These are phyloP conservation scores for Loripinus fragilis DNA, from an alignment of 2,888 invertebrate species.

Conservation along the genomic window DNA sequence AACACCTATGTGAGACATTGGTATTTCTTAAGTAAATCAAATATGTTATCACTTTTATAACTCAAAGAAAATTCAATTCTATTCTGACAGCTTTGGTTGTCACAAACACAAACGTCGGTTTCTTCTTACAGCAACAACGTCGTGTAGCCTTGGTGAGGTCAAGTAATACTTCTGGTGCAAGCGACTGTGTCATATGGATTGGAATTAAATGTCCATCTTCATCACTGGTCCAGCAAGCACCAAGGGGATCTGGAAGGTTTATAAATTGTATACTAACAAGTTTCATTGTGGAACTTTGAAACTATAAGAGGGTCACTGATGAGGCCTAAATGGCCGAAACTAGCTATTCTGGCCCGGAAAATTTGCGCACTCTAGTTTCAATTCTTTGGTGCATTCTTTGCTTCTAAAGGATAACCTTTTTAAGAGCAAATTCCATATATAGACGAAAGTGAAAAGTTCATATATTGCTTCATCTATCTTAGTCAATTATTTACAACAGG, in stretches of 20 bases:
- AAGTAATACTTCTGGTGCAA: conserved; percentile 15
- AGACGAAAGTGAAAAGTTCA: conserved; percentile 22
- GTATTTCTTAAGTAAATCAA: too few species aligned
- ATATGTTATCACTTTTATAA: conserved; percentile 18
- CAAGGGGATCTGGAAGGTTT: conserved; percentile 13
- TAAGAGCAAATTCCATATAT: conserved; percentile 17
- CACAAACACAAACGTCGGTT: conserved; percentile 6
- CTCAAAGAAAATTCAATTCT: conserved; percentile 2
- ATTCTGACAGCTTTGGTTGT: neutral
- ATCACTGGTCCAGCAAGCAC: conserved; percentile 11
- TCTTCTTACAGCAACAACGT: conserved; percentile 15
- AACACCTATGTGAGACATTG: too few species aligned
- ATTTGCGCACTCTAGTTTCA: too few species aligned
- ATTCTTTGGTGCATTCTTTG: too few species aligned
- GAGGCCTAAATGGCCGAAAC: too few species aligned
- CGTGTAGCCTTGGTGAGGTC: conserved; percentile 3
- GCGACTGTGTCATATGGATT: neutral
- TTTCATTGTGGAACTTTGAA: too few species aligned
- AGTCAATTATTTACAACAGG: conserved; percentile 10
- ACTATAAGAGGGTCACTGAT: too few species aligned
- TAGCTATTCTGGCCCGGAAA: too few species aligned
- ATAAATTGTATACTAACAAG: neutral
- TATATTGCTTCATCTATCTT: conserved; percentile 7
- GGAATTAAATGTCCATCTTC: conserved; percentile 14
- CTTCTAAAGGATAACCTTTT: too few species aligned